Evolutionary conservation across 1,140 invertebrate species (phyloP), one percentile per base, ranked within the genome.

Genomic region (Lerema accius): DNA sequence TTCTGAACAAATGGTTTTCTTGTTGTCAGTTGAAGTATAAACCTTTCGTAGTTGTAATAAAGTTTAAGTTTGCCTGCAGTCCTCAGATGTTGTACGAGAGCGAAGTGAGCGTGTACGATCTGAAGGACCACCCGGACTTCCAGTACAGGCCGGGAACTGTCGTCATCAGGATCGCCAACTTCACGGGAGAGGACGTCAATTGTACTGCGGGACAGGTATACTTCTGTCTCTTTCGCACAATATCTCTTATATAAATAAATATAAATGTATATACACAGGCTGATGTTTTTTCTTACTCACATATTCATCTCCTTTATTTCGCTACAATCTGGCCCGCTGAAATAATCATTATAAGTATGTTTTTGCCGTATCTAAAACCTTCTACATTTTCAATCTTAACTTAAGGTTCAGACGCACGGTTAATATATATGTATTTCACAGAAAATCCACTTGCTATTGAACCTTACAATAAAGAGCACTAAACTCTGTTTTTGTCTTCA

Each of bases 101-200:
- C 58, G 97, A 99, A 91, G 94, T 97, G 58, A 98, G 97, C 88
- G 97, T 99, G 3, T 99, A 99, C 81, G 98, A 99, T 89, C 92
- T 99, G 23, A 97, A 97, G 80, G 97, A 99, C 90, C 98, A 99
- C 92, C 95, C 97, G 1, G 97, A 98, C 82, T 98, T 97, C 90
- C 96, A 97, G 70, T 99, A 97, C 86, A 93, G 97, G 66, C 97
- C 97, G 6, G 97, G 97, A 16, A 97, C 96, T 13, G 94, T 98
- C 66, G 97, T 98, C 14, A 97, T 98, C 67, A 92, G 96, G 63
- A 95, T 98, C 48, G 95, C 95, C 39, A 96, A 96, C 88, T 95
- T 96, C 75, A 93, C 94, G 64, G 93, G 95, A 39, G 92, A 95
- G 71, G 93, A 95, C 80, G 91, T 93, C n/a, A 92, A 92, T 53